phyloP scores from a whole-genome alignment of 2,113 vertebrate species.

The Danionella cerebrum region DNA sequence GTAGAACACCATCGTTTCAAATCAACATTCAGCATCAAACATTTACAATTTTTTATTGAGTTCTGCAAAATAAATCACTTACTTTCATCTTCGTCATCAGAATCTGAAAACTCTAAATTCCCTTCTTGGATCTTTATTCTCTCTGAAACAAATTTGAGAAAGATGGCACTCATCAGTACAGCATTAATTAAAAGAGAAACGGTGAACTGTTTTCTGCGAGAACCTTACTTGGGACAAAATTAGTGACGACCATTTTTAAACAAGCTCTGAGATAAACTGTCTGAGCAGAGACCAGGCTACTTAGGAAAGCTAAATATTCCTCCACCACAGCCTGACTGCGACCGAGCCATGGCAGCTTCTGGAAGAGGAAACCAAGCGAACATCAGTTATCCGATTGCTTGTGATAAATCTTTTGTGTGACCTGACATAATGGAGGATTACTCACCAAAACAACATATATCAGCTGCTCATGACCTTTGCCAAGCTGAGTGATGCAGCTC shows the following conservation, averaged over 20 bases:
- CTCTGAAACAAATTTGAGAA: constrained; percentile 60
- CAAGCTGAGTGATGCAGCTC: constrained; percentile 71
- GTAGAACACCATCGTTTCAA: too few relatives aligned
- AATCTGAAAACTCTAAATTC: constrained; percentile 84
- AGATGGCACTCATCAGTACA: background rate
- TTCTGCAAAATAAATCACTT: constrained; percentile 54
- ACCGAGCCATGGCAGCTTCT: constrained; percentile 82
- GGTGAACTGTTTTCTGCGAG: background rate
- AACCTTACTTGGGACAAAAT: constrained; percentile 79
- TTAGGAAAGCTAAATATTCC: constrained; percentile 87
- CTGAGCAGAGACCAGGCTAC: constrained; percentile 91
- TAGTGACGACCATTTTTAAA: constrained; percentile 78
- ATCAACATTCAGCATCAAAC: too few relatives aligned
- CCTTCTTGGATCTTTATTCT: constrained; percentile 78
- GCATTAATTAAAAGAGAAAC: background rate
- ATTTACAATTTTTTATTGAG: too few relatives aligned
- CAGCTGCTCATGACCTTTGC: constrained; percentile 86
- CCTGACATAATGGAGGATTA: background rate
- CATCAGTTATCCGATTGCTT: background rate
- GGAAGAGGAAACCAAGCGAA: background rate
- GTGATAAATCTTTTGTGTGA: too few relatives aligned
- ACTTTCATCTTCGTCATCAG: constrained; percentile 93
- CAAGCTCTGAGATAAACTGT: constrained; percentile 85
- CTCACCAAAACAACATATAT: constrained; percentile 81
- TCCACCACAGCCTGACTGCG: constrained; percentile 82